Conservation (phyloP, 53 echinoderm and acorn worm genomes). For the Glandiceps talaboti region DNA sequence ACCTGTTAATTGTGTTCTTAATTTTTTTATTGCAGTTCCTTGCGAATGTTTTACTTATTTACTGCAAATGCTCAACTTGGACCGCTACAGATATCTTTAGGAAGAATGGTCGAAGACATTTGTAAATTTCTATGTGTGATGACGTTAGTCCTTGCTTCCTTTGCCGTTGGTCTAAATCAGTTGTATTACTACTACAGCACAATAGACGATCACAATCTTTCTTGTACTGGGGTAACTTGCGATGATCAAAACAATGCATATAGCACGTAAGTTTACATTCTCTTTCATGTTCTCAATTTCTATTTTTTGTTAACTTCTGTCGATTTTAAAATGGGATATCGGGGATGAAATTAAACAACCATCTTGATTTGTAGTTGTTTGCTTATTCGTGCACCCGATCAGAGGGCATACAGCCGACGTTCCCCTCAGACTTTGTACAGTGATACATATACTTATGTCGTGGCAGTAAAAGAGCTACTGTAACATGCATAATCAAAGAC, state of each 20-base stretch:
- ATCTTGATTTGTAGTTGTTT: too few species aligned
- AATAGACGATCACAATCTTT: neutral
- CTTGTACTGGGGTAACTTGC: conserved; percentile 67
- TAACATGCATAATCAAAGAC: too few species aligned
- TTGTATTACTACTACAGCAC: conserved; percentile 76
- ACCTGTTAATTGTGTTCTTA: too few species aligned
- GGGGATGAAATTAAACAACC: too few species aligned
- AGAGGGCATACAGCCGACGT: too few species aligned
- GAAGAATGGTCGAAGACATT: conserved; percentile 97
- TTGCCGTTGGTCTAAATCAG: conserved; percentile 89
- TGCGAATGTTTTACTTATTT: conserved; percentile 87
- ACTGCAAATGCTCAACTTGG: conserved; percentile 94
- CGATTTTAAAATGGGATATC: too few species aligned
- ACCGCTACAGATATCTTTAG: conserved; percentile 92
- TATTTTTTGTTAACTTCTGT: too few species aligned
- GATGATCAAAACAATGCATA: conserved; percentile 67
- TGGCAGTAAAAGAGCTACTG: too few species aligned
- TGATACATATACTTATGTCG: too few species aligned
- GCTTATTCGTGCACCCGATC: too few species aligned
- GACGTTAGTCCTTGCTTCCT: conserved; percentile 64
- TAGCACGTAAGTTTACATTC: conserved; percentile 95
- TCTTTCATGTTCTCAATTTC: too few species aligned
- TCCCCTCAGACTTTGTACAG: too few species aligned
- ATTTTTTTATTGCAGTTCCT: conserved; percentile 43
- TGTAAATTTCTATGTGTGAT: conserved; percentile 76